Percentiles rank a stretch among this genome's conserved stretches.
These are phyloP conservation scores for Rallus crepitans DNA, from an alignment of 2,797 vertebrate species.

Conservation along the genomic window DNA sequence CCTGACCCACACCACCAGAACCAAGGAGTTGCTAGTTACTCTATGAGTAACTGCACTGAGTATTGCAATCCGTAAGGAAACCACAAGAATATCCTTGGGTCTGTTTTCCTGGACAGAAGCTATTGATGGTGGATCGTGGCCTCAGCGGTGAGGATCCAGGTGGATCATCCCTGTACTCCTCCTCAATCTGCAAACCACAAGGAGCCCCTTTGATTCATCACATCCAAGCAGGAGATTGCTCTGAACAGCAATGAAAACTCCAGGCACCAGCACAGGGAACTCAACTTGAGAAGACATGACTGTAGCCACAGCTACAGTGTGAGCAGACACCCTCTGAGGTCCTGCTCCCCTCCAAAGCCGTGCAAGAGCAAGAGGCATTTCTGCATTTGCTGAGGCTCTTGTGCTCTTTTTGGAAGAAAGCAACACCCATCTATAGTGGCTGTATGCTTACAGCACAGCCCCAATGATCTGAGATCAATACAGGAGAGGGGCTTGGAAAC, in stretches of 20 bases:
- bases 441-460: not conserved
- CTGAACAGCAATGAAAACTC: not conserved
- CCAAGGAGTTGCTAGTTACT: not conserved
- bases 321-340: not conserved
- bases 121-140: not conserved
- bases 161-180: not conserved
- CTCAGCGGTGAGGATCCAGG: not conserved
- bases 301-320: fast-evolving
- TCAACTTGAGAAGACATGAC: not conserved
- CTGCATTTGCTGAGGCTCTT: not conserved
- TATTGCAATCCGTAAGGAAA: not conserved
- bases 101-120: not conserved
- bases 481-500: not conserved
- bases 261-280: not conserved
- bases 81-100: not conserved
- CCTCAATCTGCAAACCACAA: not conserved
- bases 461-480: not conserved
- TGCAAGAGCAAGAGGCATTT: not conserved
- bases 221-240: not conserved
- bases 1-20: slow-evolving; percentile 17
- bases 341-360: not conserved
- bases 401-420: not conserved
- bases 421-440: not conserved
- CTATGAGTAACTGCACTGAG: slow-evolving; percentile 41
- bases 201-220: not conserved